Evolutionary conservation across 2,113 vertebrate genomes (phyloP), one percentile per base, ranked within the genome.

Genomic region (Neotoma lepida): DNA sequence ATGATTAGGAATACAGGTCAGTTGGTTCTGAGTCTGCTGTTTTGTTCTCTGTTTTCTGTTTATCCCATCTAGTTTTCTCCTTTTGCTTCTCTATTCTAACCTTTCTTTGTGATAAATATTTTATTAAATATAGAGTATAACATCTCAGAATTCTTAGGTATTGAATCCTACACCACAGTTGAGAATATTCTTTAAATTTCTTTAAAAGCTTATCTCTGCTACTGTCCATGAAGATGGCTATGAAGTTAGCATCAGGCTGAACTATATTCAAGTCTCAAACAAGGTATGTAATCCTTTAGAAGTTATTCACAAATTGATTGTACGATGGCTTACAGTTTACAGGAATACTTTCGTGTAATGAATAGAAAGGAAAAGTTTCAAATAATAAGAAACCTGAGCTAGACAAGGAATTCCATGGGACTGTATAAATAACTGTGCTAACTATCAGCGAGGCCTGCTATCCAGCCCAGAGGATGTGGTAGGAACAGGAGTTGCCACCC

Each of bases 211-310:
- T 94, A 98, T 98, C 13, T 99, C 98, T 44, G 99, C 99, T 26
- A 97, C 98, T 88, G 86, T 99, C 93, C 97, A 98, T 85, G 99
- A 99, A 89, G 99, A 99, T 92, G 97, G 96, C 30, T 96, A 46
- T 76, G 98, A 99, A 97, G 98, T 99, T 97, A 99, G 98, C 85
- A 96, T 99, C 97, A 99, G 97, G 15, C 2, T 99, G 96, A 99
- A 98, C 97, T 99, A 99, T 1, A 95, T 98, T 85, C 97, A 98
- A 58, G 98, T 98, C 5, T 86, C 95, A 96, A 98, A 98, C 86
- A 98, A 99, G 98, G 98, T 99, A 86, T 87, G 98, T 97, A 82
- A 66, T 76, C 61, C 20, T 35, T 90, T 18, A 76, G 78, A 88
- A 78, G 8, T 54, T 96, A 51, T 88, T 68, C n/a, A n/a, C 58